phyloP scores from a whole-genome alignment of 2,888 invertebrate species.

The Reticulitermes lucifugus region DNA sequence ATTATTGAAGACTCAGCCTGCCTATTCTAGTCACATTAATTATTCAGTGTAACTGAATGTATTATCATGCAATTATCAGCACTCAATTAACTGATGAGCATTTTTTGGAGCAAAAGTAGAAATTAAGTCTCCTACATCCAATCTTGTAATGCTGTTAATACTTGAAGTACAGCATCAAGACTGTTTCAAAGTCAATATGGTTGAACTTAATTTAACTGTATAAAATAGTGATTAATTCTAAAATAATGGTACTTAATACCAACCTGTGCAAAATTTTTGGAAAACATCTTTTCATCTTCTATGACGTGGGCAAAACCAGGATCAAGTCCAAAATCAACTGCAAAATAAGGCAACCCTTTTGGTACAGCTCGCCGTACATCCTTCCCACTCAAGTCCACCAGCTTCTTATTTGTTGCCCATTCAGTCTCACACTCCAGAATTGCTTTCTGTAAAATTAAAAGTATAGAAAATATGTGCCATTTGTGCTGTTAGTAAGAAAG shows the following conservation, averaged over 20 bases:
- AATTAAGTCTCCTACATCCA: no score
- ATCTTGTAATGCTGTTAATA: no score
- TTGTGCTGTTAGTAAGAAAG: not conserved
- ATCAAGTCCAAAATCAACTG: conserved; percentile 91
- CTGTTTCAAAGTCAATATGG: no score
- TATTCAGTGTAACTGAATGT: no score
- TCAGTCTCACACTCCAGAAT: conserved; percentile 94
- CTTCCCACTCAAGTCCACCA: conserved; percentile 77
- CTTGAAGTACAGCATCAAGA: no score
- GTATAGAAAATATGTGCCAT: not conserved
- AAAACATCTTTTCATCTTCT: conserved; percentile 91
- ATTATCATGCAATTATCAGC: no score
- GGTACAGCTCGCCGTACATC: conserved; percentile 87
- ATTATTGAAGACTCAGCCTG: no score
- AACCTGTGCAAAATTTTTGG: conserved; percentile 90
- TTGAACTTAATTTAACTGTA: no score
- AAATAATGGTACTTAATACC: conserved; percentile 52
- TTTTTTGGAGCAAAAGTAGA: no score
- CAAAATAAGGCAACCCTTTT: conserved; percentile 94
- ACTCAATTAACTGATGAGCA: no score
- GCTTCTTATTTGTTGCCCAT: conserved; percentile 95
- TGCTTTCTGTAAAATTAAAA: conserved; percentile 76
- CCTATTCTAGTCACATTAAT: no score
- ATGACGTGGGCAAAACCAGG: conserved; percentile 97
- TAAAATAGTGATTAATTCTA: no score